Percentiles rank a stretch among this genome's conserved stretches.
Conservation (phyloP, 2,797 vertebrate species). For the Lutjanus argentimaculatus region DNA sequence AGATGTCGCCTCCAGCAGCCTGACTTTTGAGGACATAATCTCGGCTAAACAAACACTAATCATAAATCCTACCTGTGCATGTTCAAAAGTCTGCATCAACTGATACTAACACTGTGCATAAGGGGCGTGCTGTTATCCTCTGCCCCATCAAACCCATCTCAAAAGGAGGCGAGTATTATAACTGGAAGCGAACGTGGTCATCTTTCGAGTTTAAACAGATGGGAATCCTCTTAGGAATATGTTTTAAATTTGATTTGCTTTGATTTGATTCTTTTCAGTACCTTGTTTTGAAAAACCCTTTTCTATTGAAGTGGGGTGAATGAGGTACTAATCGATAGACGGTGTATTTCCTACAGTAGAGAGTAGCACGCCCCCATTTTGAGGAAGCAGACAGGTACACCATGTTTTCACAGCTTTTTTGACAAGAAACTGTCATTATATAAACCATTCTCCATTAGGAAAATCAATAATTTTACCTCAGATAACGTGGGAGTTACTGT, state of each 20-base stretch:
- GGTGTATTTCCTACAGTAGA: no score
- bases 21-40: background rate
- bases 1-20: background rate
- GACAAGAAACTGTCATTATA: no score
- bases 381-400: no score
- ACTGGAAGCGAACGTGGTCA: background rate
- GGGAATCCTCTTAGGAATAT: background rate
- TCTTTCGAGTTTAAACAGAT: background rate
- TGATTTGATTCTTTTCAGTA: conserved; percentile 8
- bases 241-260: no score
- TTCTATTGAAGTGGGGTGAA: no score
- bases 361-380: no score
- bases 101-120: conserved; percentile 31
- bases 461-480: no score
- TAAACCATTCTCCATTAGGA: no score
- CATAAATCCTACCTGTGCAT: conserved; percentile 12
- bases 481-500: no score
- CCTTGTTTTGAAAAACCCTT: background rate
- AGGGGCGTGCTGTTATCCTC: conserved; percentile 11
- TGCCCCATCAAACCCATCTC: conserved; percentile 20
- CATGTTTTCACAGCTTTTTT: no score
- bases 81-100: conserved; percentile 34
- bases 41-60: conserved; percentile 4
- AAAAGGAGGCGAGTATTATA: background rate
- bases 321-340: no score